Conservation (phyloP, 2,113 vertebrate genomes). For the Oncorhynchus tshawytscha region DNA sequence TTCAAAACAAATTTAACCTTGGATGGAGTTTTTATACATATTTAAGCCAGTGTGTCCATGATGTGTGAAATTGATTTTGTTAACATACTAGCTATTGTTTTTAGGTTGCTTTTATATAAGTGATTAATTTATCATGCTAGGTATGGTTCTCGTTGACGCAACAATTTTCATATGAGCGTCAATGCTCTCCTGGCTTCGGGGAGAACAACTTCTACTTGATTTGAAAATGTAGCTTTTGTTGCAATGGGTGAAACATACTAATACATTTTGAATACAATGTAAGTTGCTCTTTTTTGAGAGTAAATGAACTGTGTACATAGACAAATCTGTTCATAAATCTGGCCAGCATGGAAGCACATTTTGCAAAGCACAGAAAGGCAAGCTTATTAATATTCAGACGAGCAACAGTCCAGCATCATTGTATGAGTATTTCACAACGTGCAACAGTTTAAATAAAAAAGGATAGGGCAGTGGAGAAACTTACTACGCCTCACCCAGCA, state of each 20-base stretch:
- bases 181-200: not conserved
- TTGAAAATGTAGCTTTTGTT: not conserved
- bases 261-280: not conserved
- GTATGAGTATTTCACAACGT: too few species aligned
- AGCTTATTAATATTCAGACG: too few species aligned
- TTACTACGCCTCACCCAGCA: too few species aligned
- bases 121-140: not conserved
- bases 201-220: not conserved
- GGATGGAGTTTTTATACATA: conserved; percentile 54
- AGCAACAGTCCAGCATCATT: too few species aligned
- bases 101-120: conserved; percentile 46
- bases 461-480: too few species aligned
- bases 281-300: not conserved
- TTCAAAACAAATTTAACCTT: too few species aligned
- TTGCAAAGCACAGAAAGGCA: too few species aligned
- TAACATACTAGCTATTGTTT: conserved; percentile 45
- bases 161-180: conserved; percentile 4
- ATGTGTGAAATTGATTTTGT: conserved; percentile 42
- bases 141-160: conserved; percentile 25
- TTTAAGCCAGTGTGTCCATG: conserved; percentile 65
- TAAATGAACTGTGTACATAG: not conserved
- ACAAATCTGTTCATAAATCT: not conserved
- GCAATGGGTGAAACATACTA: not conserved
- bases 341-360: too few species aligned
- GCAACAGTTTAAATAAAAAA: too few species aligned